phyloP scores from a whole-genome alignment of 2,797 vertebrate species.

The Urocyon cinereoargenteus region DNA sequence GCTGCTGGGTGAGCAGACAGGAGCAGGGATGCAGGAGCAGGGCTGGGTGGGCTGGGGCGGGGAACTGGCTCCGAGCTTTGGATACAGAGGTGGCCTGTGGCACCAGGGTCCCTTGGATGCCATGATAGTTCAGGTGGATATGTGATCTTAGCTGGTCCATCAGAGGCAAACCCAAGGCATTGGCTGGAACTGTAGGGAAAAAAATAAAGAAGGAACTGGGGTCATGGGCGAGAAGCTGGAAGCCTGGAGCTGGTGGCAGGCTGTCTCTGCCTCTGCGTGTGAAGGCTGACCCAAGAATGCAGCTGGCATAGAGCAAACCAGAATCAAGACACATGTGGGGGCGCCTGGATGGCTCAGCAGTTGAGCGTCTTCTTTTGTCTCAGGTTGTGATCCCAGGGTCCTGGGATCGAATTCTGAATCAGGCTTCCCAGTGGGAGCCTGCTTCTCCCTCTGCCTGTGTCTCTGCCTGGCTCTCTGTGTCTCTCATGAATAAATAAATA shows the following conservation, averaged over 20 bases:
- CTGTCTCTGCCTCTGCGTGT: fast-evolving
- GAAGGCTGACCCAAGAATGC: neutral
- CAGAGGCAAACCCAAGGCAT: neutral
- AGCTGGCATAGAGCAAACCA: neutral
- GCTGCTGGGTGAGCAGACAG: neutral
- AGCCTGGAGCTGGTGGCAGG: neutral
- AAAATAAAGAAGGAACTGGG: neutral
- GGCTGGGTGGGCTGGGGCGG: neutral
- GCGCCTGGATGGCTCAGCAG: no score
- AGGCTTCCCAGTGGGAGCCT: no score
- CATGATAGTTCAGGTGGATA: neutral
- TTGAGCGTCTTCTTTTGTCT: no score
- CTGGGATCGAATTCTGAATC: no score
- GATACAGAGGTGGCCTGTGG: neutral
- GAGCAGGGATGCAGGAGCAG: neutral
- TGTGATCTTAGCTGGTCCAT: neutral
- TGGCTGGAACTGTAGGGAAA: neutral
- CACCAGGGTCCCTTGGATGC: neutral
- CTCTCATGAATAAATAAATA: no score
- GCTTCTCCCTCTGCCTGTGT: no score
- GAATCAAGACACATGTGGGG: neutral
- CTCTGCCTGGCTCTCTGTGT: no score
- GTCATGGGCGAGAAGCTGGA: neutral
- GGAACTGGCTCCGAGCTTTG: no score
- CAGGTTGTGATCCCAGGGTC: no score